Base-by-base conservation (phyloP, 2,888 invertebrate species). In the Cistogaster globosa region DNA sequence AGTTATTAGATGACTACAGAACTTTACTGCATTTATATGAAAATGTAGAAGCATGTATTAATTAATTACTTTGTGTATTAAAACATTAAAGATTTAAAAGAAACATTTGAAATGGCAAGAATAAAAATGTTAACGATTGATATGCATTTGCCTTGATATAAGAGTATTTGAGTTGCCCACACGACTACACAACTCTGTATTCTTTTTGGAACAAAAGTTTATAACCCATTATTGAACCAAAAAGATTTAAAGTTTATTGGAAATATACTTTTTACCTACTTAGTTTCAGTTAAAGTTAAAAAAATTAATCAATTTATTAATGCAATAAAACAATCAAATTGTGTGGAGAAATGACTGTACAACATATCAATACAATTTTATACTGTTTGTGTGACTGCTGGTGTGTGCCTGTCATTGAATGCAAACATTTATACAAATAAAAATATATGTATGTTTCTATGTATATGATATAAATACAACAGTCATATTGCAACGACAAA, bases 301-400 rank as follows among this genome's bases (percentile, higher is more conserved):
- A 62, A 78, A 63, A 80, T 77, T 84, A 60, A 82, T 85, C 81
- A 85, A 78, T 82, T 51, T 48, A 76, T 32, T 38, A 32, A 76
- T 71, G 51, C 53, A 60, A 71, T 63, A 38, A 62, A 62, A 8
- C 32, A 48, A 48, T 42, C 1, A 62, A 57, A 48, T 12, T 67
- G 22, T 16, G 36, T 53, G 65, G 22, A 69, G 22, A 48, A 58
- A 48, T 58, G 14, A n/a, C 32, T 22, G 45, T n/a, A 14, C 45
- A 65, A 57, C 18, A 69, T 63, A 63, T 63, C 62, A 63, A 55
- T 32, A 53, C 32, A 71, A 55, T 53, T 55, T 45, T 55, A 53
- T 75, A 69, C 26, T 60, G 79, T 63, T 63, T 53, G 1, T 62
- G 38, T 45, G 36, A 32, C 57, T 62, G 77, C 77, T 55, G 57